Percentiles rank a stretch among this genome's conserved stretches.
Evolutionary conservation across 1,140 invertebrate species (phyloP).

Genomic region (Chironomus striatipennis): DNA sequence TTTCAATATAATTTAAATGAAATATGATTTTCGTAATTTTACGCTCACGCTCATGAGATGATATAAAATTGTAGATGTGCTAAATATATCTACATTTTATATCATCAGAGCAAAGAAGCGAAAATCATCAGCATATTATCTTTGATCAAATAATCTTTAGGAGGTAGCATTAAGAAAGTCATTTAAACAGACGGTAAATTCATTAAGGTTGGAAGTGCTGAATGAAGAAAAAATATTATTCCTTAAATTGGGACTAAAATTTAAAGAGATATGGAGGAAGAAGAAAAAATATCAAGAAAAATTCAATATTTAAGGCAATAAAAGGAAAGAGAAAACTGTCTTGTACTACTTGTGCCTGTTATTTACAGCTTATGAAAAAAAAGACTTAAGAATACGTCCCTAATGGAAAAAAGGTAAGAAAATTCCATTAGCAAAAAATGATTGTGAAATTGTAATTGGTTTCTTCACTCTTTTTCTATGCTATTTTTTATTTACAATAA

Average conservation of each 20-base stretch:
- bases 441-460: constrained; percentile 14
- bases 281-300: too few species aligned
- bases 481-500: background rate
- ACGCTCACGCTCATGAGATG: too few species aligned
- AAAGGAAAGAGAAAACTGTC: background rate
- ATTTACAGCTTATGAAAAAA: background rate
- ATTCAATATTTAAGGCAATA: too few species aligned
- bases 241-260: too few species aligned
- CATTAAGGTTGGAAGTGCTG: background rate
- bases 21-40: too few species aligned
- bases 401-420: background rate
- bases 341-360: constrained; percentile 6
- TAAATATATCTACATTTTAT: background rate
- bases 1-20: too few species aligned
- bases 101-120: background rate
- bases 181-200: constrained; percentile 22
- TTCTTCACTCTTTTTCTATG: background rate
- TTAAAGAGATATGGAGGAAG: too few species aligned
- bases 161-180: constrained; percentile 18
- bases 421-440: constrained; percentile 9
- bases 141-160: constrained; percentile 24
- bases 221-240: too few species aligned
- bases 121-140: constrained; percentile 22
- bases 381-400: background rate
- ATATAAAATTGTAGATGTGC: background rate